Conservation (phyloP, 1,140 invertebrate species). For the Dendrolimus kikuchii region DNA sequence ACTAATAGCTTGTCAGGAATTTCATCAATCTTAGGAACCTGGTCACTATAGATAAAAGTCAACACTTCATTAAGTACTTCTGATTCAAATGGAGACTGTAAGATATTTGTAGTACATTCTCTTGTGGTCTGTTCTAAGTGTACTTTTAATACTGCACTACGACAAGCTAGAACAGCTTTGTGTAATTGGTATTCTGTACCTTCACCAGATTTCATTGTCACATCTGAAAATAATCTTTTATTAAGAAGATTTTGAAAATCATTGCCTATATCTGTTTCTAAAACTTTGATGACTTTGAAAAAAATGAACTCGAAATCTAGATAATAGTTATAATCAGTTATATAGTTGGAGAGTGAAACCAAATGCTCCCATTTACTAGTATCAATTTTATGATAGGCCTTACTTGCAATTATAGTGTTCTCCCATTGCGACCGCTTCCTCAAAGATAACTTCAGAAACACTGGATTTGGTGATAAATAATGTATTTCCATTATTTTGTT, state of each 20-base stretch:
- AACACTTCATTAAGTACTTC: slow-evolving; percentile 78
- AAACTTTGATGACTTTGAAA: slow-evolving; percentile 51
- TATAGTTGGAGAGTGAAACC: slow-evolving; percentile 47
- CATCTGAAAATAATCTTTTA: slow-evolving; percentile 54
- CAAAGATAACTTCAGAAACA: slow-evolving; percentile 56
- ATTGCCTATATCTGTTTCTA: slow-evolving; percentile 43
- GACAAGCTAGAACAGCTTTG: slow-evolving; percentile 53
- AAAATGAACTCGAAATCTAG: slow-evolving; percentile 60
- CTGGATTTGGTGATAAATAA: slow-evolving; percentile 46
- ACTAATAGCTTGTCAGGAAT: slow-evolving; percentile 58
- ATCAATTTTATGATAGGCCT: slow-evolving; percentile 53
- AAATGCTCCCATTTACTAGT: slow-evolving; percentile 61
- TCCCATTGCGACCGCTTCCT: slow-evolving; percentile 54
- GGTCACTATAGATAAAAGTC: slow-evolving; percentile 80
- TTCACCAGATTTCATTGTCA: slow-evolving; percentile 56
- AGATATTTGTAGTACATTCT: slow-evolving; percentile 74
- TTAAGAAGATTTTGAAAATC: slow-evolving; percentile 57
- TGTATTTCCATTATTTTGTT: slow-evolving; percentile 61
- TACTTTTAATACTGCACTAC: slow-evolving; percentile 78
- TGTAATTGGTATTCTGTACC: slow-evolving; percentile 53
- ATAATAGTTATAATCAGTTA: slow-evolving; percentile 48
- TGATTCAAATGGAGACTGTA: slow-evolving; percentile 72
- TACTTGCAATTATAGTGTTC: slow-evolving; percentile 51
- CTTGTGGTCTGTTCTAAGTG: slow-evolving; percentile 82
- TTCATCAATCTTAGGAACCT: slow-evolving; percentile 72